Evolutionary conservation across 2,888 invertebrate genomes (phyloP).

Genomic region (Lamproptera curius): DNA sequence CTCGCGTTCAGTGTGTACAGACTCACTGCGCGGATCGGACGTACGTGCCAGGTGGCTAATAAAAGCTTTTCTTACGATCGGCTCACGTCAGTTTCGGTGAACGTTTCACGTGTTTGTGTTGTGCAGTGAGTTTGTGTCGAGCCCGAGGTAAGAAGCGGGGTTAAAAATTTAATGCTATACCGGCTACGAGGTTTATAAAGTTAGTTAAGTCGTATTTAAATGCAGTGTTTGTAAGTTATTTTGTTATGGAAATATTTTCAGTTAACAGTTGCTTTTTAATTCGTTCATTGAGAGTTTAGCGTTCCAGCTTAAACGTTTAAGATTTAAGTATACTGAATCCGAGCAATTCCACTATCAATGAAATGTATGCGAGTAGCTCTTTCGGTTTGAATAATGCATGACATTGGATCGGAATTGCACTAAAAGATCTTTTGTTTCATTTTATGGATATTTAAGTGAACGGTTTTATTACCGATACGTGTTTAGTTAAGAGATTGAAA

Average conservation of each 20-base stretch:
- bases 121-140: conserved; percentile 21
- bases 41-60: conserved; percentile 7
- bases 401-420: background rate
- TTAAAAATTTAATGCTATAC: background rate
- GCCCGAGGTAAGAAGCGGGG: conserved; percentile 8
- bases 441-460: conserved; percentile 13
- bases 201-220: too few relatives aligned
- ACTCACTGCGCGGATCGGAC: conserved; percentile 18
- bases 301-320: background rate
- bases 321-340: conserved; percentile 9
- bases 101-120: conserved; percentile 22
- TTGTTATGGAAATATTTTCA: background rate
- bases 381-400: conserved; percentile 20
- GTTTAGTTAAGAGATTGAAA: too few relatives aligned
- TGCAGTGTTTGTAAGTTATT: too few relatives aligned
- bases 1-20: conserved; percentile 46
- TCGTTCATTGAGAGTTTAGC: too few relatives aligned
- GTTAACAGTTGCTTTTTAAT: too few relatives aligned
- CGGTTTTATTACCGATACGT: too few relatives aligned
- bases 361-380: conserved; percentile 5
- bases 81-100: conserved; percentile 17
- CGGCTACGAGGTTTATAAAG: too few relatives aligned
- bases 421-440: conserved; percentile 11
- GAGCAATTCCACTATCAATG: conserved; percentile 15
- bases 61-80: conserved; percentile 8